Evolutionary conservation across 2,888 invertebrate genomes (phyloP).

Genomic region (Lasius fuliginosus): DNA sequence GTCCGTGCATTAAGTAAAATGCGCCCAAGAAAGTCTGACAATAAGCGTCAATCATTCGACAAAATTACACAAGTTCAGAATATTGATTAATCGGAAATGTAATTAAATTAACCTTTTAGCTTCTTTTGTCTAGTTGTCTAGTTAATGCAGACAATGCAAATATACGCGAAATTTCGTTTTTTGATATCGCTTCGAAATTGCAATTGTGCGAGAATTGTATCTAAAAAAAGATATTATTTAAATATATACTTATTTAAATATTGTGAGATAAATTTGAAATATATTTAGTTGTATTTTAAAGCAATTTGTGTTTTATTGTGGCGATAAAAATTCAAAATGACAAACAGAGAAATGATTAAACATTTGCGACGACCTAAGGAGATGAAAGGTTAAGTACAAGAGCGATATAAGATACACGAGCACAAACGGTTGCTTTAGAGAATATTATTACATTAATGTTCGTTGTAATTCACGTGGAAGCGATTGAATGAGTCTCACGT

Average conservation of each 20-base stretch:
- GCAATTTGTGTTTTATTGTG: constrained; percentile 4
- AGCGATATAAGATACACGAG: constrained; percentile 3
- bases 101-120: background rate
- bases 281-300: constrained; percentile 17
- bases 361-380: background rate
- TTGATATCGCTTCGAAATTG: constrained; percentile 12
- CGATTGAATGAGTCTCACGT: background rate
- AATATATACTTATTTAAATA: constrained; percentile 30
- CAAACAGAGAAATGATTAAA: background rate
- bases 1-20: constrained; percentile 8
- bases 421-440: background rate
- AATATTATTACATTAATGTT: background rate
- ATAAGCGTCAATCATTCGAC: constrained; percentile 39
- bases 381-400: constrained; percentile 12
- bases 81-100: constrained; percentile 10
- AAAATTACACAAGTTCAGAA: constrained; percentile 6
- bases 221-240: background rate
- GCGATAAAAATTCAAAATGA: constrained; percentile 2
- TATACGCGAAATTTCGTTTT: constrained; percentile 5
- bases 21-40: constrained; percentile 39
- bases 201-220: constrained; percentile 1
- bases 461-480: background rate
- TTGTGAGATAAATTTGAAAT: background rate
- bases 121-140: constrained; percentile 10
- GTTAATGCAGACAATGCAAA: background rate